Evolutionary conservation across 1,140 invertebrate species (phyloP).

Genomic region (Macrostomum lignano): DNA sequence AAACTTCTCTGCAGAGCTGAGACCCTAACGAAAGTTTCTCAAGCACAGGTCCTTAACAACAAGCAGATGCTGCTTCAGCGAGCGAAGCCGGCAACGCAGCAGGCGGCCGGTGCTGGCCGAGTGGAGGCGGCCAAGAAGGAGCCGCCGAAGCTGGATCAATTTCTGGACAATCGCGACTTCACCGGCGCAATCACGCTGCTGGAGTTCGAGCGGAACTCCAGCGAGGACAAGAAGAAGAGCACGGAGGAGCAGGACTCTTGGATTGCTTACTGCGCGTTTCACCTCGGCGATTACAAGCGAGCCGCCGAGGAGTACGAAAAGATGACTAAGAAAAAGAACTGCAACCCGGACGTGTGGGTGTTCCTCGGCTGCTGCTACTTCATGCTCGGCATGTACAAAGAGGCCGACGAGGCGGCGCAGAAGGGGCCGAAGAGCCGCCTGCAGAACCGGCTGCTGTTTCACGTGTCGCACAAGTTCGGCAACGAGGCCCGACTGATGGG

Average conservation of each 20-base stretch:
- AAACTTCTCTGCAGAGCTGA: too few relatives aligned
- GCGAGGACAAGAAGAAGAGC: too few relatives aligned
- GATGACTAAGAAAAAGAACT: conserved; percentile 18
- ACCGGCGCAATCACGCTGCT: conserved; percentile 64
- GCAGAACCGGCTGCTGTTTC: conserved; percentile 53
- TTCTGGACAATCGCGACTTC: conserved; percentile 58
- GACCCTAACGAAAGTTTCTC: too few relatives aligned
- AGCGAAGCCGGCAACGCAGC: conserved; percentile 11
- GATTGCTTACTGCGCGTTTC: conserved; percentile 75
- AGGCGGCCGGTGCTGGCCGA: conserved; percentile 6
- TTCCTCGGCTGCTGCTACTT: conserved; percentile 80
- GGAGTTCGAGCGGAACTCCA: conserved; percentile 30
- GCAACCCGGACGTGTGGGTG: conserved; percentile 32
- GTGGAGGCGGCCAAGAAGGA: conserved; percentile 15
- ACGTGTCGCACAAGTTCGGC: conserved; percentile 65
- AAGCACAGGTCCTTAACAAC: conserved; percentile 1
- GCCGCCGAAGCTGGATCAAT: conserved; percentile 58
- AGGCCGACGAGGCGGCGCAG: conserved; percentile 31
- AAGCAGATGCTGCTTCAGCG: conserved; percentile 12
- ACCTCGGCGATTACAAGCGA: conserved; percentile 64
- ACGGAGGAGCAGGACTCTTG: conserved; percentile 43
- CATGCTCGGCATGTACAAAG: conserved; percentile 54
- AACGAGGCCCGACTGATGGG: conserved; percentile 54
- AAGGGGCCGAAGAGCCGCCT: conserved; percentile 27
- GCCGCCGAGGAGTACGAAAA: conserved; percentile 37